These are phyloP conservation scores for Pseudomyrmex pallidus DNA, from an alignment of 1,140 invertebrate species.

Conservation along the genomic window DNA sequence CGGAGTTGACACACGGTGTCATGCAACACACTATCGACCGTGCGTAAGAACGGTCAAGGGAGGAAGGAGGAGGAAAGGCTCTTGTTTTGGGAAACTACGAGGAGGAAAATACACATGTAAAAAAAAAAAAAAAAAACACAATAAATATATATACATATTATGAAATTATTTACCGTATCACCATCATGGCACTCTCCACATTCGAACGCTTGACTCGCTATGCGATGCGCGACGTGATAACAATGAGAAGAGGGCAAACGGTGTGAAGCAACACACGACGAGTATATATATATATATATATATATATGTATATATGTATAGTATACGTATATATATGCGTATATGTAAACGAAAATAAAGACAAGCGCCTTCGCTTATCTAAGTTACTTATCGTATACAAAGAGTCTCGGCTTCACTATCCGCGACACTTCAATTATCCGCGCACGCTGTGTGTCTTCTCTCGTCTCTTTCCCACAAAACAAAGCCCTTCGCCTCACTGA, in stretches of 20 bases:
- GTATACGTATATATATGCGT: not conserved
- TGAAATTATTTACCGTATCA: slow-evolving; percentile 81
- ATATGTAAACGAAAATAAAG: too few species aligned
- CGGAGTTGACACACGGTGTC: slow-evolving; percentile 41
- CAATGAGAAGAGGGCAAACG: not conserved
- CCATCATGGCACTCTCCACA: slow-evolving; percentile 82
- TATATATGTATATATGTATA: not conserved
- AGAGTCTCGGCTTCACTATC: too few species aligned
- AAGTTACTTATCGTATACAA: too few species aligned
- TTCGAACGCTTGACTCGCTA: slow-evolving; percentile 78
- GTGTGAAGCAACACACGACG: not conserved
- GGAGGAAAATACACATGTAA: too few species aligned
- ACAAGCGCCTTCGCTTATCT: too few species aligned
- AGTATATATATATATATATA: not conserved
- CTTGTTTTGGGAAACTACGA: not conserved
- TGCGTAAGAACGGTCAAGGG: not conserved
- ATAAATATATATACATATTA: not conserved
- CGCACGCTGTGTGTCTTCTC: too few species aligned
- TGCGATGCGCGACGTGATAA: slow-evolving; percentile 74
- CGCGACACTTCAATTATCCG: too few species aligned
- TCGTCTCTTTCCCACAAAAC: too few species aligned
- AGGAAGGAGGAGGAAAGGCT: not conserved
- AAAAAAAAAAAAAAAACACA: not conserved
- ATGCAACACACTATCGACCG: slow-evolving; percentile 9
- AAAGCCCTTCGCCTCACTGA: too few species aligned